Evolutionary conservation across 2,113 vertebrate species (phyloP), one percentile per base, ranked within the genome.

Genomic region (Clarias macrocephalus): DNA sequence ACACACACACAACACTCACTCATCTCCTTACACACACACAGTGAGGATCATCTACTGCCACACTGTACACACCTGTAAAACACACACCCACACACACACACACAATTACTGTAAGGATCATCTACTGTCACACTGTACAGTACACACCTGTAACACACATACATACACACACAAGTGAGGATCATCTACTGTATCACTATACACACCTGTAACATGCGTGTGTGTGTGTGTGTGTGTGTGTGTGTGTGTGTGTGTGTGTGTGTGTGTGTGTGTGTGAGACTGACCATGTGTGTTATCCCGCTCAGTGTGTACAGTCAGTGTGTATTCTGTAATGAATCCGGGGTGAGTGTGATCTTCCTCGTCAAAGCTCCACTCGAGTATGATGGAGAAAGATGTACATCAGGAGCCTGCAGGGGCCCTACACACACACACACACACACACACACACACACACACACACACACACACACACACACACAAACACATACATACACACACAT

Each of bases 241-340:
- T 77, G 75, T 56, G 75, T 57, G 52, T 57, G 25, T 79, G 57
- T 82, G 30, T 25, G 80, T 63, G 80, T 16, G 33, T 62, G 80
- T 42, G 30, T 84, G 87, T 84, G 18, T 66, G 73, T 73, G 66
- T 73, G 48, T 56, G 82, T n/a, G 48, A 30, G 48, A 79, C 82
- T 88, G 28, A 85, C 80, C 66, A 11, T 56, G 70, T 21, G 25
- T 5, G 2, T 18, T 25, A 7, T 0, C 30, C 5, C 65, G 86
- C 3, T 57, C 48, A 57, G 86, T 57, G 68, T 89, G 88, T 28
- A 89, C 70, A 0, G 82, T 91, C 12, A 95, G 89, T 75, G 83
- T 52, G 73, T 94, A 95, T 80, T 92, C 93, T 4, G 84, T 91
- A 88, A 94, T 93, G 66, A 94, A 94, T 0, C 92, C 93, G 0